Conservation (phyloP, 2,888 invertebrate species). For the Formica aserva region DNA sequence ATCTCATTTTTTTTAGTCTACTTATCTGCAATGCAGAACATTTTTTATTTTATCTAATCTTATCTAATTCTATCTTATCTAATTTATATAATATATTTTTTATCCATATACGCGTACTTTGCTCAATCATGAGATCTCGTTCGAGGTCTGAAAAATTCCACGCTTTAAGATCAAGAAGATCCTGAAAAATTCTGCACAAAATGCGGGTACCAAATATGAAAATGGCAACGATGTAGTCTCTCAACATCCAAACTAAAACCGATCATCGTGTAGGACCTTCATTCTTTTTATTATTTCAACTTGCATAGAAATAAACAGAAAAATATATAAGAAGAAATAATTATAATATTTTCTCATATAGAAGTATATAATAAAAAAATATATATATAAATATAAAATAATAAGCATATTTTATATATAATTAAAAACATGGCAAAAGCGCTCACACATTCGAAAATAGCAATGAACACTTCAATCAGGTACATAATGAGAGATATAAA, state of each 20-base stretch:
- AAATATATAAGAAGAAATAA: not conserved
- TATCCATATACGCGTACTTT: conserved; percentile 74
- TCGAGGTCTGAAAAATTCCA: conserved; percentile 76
- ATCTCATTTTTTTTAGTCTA: not conserved
- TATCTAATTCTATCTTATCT: not conserved
- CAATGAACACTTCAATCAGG: not conserved
- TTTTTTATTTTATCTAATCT: not conserved
- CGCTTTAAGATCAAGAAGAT: conserved; percentile 78
- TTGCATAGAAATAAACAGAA: not conserved
- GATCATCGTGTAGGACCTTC: not conserved
- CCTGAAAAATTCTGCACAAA: conserved; percentile 81
- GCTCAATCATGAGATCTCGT: conserved; percentile 82
- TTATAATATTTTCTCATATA: no score
- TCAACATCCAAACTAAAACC: conserved; percentile 74
- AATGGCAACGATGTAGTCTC: no score
- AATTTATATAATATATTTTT: conserved; percentile 9
- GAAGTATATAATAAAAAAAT: not conserved
- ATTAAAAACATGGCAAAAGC: not conserved
- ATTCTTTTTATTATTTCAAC: not conserved
- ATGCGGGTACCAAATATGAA: conserved; percentile 64
- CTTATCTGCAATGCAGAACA: not conserved
- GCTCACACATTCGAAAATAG: not conserved
- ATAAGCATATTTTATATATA: not conserved
- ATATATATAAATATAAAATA: no score
- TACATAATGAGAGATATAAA: not conserved